A percentile compares a stretch with the other conserved stretches of the same genome.
phyloP scores from a whole-genome alignment of 1,140 invertebrate species.

The Trissolcus basalis region DNA sequence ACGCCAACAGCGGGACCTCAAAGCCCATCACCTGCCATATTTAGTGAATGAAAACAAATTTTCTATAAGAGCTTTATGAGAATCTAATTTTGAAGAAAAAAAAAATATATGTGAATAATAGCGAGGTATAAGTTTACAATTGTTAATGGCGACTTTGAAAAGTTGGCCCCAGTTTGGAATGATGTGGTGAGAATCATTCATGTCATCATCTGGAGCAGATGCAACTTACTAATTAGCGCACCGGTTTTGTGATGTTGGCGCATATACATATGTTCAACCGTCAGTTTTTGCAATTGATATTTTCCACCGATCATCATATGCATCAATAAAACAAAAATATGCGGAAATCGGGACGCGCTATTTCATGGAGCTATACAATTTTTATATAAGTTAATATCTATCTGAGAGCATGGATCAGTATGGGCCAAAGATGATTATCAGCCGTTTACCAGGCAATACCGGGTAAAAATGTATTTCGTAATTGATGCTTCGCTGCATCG shows the following conservation, averaged over 20 bases:
- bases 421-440: conserved; percentile 44
- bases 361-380: conserved; percentile 40
- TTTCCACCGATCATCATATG: too few species aligned
- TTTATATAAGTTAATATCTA: conserved; percentile 43
- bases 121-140: conserved; percentile 9
- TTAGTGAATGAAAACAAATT: conserved; percentile 72
- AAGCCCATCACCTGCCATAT: conserved; percentile 63
- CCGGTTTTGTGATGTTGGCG: too few species aligned
- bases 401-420: conserved; percentile 31
- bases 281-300: too few species aligned
- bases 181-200: too few species aligned
- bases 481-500: conserved; percentile 56
- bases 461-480: conserved; percentile 51
- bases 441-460: conserved; percentile 42
- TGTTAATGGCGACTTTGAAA: conserved; percentile 13
- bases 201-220: too few species aligned
- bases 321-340: too few species aligned
- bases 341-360: too few species aligned
- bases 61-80: conserved; percentile 67
- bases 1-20: conserved; percentile 19
- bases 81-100: conserved; percentile 69
- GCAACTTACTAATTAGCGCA: too few species aligned
- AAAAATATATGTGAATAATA: conserved; percentile 17
- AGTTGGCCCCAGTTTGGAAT: too few species aligned
- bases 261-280: too few species aligned